These are phyloP conservation scores for silkworm (Bombyx mori) DNA, from an alignment of 1,140 invertebrate genomes.

Conservation along the genomic window ASM3026992v2 NC_085110.1:5019001-5019500, in stretches of 20 bases:
- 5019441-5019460: constrained; percentile 71
- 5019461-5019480: constrained; percentile 68
- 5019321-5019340: too few species aligned
- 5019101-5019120: constrained; percentile 52
- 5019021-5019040: too few species aligned
- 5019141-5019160: constrained; percentile 71
- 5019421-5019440: constrained; percentile 71
- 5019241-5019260: constrained; percentile 66
- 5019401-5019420: constrained; percentile 66
- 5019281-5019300: constrained; percentile 15
- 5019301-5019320: too few species aligned
- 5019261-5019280: constrained; percentile 15
- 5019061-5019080: constrained; percentile 23
- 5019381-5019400: constrained; percentile 68
- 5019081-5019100: constrained; percentile 45
- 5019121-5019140: constrained; percentile 58
- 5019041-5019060: too few species aligned
- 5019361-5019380: constrained; percentile 36
- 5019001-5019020: constrained; percentile 7
- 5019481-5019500: constrained; percentile 49
- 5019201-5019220: constrained; percentile 70
- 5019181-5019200: constrained; percentile 69
- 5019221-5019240: constrained; percentile 65
- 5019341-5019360: background rate
- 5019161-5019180: constrained; percentile 66